These are phyloP conservation scores for Leucoraja erinaceus DNA, from an alignment of 2,113 vertebrate species.

Conservation along the genomic window DNA sequence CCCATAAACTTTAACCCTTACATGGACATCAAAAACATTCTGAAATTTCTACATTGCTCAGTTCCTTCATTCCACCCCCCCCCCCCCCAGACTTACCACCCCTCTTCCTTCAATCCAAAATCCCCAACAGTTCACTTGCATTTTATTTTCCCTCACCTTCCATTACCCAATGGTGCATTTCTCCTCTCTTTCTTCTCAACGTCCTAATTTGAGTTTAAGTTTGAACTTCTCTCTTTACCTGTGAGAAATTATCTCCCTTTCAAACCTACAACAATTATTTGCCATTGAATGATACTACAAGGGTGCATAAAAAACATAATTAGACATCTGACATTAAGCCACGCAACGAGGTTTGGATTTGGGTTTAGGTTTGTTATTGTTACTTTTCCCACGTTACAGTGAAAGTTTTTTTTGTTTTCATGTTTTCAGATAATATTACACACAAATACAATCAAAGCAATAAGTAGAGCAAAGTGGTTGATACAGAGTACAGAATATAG, in stretches of 20 bases:
- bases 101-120: background rate
- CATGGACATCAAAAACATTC: background rate
- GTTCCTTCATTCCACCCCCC: background rate
- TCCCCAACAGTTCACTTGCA: background rate
- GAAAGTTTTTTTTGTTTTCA: too few species aligned
- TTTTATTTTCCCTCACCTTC: background rate
- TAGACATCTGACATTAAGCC: background rate
- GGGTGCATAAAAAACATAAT: background rate
- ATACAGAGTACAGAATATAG: too few species aligned
- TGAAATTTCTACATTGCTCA: background rate
- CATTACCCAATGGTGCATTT: background rate
- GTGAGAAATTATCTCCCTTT: background rate
- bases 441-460: too few species aligned
- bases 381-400: too few species aligned
- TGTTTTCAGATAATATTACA: too few species aligned
- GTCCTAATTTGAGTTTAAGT: too few species aligned
- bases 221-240: background rate
- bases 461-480: too few species aligned
- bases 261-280: background rate
- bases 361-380: too few species aligned
- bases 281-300: background rate
- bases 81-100: background rate
- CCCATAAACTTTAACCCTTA: background rate
- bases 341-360: background rate
- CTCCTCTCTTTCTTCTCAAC: background rate